These are phyloP conservation scores for Drosophila pectinifera DNA, from an alignment of 1,140 invertebrate species.

Conservation along the genomic window DNA sequence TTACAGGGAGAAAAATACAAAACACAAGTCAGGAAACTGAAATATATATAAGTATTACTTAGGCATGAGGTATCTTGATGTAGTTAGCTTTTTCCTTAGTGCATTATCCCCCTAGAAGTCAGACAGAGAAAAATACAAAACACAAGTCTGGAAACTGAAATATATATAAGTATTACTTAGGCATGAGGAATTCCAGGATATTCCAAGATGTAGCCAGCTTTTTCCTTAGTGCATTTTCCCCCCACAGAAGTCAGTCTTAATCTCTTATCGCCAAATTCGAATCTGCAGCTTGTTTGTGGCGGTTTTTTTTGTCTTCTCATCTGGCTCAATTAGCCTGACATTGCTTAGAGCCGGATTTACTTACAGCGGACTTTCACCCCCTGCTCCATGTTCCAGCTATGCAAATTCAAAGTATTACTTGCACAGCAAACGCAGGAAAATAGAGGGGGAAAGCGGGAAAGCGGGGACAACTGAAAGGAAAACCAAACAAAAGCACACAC, in stretches of 20 bases:
- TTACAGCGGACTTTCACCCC: not conserved
- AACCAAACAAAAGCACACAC: slow-evolving; percentile 78
- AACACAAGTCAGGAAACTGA: not conserved
- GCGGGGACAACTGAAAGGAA: slow-evolving; percentile 44
- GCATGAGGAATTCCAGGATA: no score
- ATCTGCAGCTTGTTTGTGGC: not conserved
- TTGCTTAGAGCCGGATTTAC: slow-evolving; percentile 26
- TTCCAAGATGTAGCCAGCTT: no score
- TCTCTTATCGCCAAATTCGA: not conserved
- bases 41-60: no score
- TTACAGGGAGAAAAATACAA: not conserved
- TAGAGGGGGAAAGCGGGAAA: slow-evolving; percentile 9
- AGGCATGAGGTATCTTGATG: no score
- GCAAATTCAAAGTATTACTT: slow-evolving; percentile 61
- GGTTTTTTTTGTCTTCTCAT: not conserved
- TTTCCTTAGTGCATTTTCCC: not conserved
- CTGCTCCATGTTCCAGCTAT: slow-evolving; percentile 28
- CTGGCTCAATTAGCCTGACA: slow-evolving; percentile 31
- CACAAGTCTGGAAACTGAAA: not conserved
- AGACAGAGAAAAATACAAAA: not conserved
- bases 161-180: no score
- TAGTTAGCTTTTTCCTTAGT: no score
- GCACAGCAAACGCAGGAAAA: slow-evolving; percentile 45
- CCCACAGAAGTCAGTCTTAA: not conserved
- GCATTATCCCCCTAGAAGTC: no score